phyloP scores from a whole-genome alignment of 2,888 invertebrate species.

The Ernsta delagoae region DNA sequence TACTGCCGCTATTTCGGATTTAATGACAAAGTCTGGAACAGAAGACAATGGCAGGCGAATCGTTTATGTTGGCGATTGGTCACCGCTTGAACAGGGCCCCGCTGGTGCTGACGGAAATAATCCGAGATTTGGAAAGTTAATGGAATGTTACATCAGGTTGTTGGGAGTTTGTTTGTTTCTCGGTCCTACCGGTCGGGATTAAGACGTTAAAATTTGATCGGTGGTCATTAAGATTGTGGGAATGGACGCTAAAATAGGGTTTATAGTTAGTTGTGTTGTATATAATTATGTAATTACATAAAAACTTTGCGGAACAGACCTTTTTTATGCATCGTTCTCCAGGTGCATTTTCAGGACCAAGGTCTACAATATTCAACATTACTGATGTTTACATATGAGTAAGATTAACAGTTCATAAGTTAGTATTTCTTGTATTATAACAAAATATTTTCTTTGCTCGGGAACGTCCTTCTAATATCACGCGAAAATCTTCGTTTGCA shows the following conservation, averaged over 20 bases:
- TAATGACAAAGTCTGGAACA: conserved; percentile 65
- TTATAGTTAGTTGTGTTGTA: neutral
- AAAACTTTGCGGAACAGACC: neutral
- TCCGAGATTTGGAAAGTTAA: conserved; percentile 31
- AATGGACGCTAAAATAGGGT: neutral
- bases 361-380: no score
- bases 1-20: conserved; percentile 68
- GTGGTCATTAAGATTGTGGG: neutral
- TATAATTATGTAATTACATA: no score
- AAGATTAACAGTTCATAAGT: no score
- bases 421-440: no score
- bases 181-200: conserved; percentile 1
- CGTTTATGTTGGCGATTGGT: conserved; percentile 46
- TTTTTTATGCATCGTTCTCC: neutral
- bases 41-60: conserved; percentile 52
- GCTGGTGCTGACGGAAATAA: conserved; percentile 34
- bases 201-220: conserved; percentile 20
- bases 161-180: conserved; percentile 6
- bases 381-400: no score
- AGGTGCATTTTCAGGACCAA: no score
- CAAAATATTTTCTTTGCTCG: no score
- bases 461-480: no score
- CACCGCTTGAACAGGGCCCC: conserved; percentile 39
- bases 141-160: conserved; percentile 12
- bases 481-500: no score